Base-by-base conservation (phyloP, 2,113 vertebrate species). In the Mirza zaza region DNA sequence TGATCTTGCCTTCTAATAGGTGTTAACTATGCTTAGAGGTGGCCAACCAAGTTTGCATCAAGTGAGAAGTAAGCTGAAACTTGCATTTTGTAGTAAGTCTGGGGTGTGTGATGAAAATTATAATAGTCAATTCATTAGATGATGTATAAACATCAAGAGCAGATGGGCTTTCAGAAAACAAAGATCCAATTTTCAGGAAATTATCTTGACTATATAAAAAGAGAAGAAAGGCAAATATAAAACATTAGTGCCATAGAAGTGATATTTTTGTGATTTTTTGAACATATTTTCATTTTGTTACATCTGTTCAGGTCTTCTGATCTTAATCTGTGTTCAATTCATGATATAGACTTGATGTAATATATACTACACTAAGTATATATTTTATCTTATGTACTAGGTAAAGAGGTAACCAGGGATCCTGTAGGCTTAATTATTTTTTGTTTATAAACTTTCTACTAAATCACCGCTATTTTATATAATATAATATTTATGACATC, bases 181-280 rank as follows among this genome's bases (percentile, higher is more conserved):
- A 94, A 83, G 67, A 65, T 42, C 6, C 23, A 77, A 77, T 75
- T 95, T 87, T 94, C 39, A 94, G 68, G 52, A 87, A 94, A 48
- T 73, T 77, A 11, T 93, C 75, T 94, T 57, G 52, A 86, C 6
- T 85, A 5, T 83, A 73, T 65, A 86, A 84, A 85, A 23, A 71
- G 39, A 55, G 32, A 65, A 76, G 14, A 79, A 96, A 94, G 81
- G 20, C n/a, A 96, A 97, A 79, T 55, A 81, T 23, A 95, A 79
- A 93, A 76, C n/a, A 79, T 71, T 77, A 77, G 48, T 91, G 59
- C 29, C 50, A 70, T 70, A 67, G 8, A 91, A 90, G 52, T 23
- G 39, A 1, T 13, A 6, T 2, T n/a, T 92, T 81, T 67, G 1
- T 21, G 1, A 4, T 83, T 87, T 84, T 97, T 63, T 29, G 34